Percentiles rank a stretch among this genome's conserved stretches.
These are phyloP conservation scores for Periplaneta americana DNA, from an alignment of 1,140 invertebrate species.

Conservation along the genomic window DNA sequence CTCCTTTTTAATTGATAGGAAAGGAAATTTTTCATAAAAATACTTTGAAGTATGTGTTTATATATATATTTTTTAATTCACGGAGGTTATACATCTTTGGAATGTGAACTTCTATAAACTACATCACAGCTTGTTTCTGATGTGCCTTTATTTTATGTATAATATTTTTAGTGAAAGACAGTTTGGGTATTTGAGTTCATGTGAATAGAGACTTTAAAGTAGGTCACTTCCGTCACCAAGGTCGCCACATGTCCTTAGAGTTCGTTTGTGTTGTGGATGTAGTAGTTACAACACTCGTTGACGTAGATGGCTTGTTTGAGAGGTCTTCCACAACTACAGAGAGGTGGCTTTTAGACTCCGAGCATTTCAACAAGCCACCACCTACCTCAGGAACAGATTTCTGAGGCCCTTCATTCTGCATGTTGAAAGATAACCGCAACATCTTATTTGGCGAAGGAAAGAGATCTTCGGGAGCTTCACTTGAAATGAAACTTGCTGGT, in stretches of 20 bases:
- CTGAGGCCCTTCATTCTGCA: background rate
- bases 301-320: background rate
- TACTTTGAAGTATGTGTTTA: background rate
- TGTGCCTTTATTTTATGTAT: background rate
- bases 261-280: background rate
- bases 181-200: background rate
- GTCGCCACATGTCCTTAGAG: constrained; percentile 18
- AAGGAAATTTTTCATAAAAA: background rate
- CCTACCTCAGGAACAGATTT: background rate
- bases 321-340: background rate
- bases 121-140: background rate
- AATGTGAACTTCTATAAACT: background rate
- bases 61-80: background rate
- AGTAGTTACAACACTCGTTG: background rate
- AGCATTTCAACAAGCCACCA: background rate
- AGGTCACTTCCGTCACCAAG: constrained; percentile 6
- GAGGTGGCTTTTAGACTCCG: background rate
- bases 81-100: background rate
- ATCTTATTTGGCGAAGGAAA: constrained; percentile 1
- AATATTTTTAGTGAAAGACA: background rate
- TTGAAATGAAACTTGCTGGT: background rate
- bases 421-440: background rate
- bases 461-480: background rate
- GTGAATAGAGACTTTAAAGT: background rate
- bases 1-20: background rate